A percentile compares a stretch with the other conserved stretches of the same genome.
These are phyloP conservation scores for Galago senegalensis DNA, from an alignment of 2,797 vertebrate species.

Conservation along the genomic window DNA sequence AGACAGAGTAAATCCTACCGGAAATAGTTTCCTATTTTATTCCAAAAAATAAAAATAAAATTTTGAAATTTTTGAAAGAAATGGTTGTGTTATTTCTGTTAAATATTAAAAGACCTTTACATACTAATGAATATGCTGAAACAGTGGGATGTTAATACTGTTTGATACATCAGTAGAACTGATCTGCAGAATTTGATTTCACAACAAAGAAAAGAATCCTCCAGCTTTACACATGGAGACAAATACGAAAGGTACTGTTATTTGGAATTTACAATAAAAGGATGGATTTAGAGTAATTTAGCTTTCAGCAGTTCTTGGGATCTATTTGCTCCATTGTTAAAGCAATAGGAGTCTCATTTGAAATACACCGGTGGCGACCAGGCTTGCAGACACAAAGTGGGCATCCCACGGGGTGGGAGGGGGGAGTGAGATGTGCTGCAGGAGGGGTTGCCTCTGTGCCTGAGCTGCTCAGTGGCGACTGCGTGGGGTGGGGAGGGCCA, in stretches of 20 bases:
- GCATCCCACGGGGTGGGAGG: too few species aligned
- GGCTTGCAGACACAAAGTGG: neutral
- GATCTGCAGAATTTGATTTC: neutral
- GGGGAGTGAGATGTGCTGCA: too few species aligned
- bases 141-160: neutral
- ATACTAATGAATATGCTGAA: neutral
- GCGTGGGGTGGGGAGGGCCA: neutral
- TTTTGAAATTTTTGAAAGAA: neutral
- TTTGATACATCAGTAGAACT: neutral
- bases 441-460: neutral
- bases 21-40: neutral
- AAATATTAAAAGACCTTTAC: neutral
- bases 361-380: neutral
- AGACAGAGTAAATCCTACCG: neutral
- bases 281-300: neutral
- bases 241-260: neutral
- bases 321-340: neutral
- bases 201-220: neutral
- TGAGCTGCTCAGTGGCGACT: neutral
- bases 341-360: neutral
- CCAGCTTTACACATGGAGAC: neutral
- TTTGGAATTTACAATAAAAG: neutral
- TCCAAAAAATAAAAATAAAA: neutral
- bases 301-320: neutral
- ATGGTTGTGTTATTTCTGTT: neutral